Evolutionary conservation across 2,113 vertebrate species (phyloP).

Genomic region (Odontesthes bonariensis): DNA sequence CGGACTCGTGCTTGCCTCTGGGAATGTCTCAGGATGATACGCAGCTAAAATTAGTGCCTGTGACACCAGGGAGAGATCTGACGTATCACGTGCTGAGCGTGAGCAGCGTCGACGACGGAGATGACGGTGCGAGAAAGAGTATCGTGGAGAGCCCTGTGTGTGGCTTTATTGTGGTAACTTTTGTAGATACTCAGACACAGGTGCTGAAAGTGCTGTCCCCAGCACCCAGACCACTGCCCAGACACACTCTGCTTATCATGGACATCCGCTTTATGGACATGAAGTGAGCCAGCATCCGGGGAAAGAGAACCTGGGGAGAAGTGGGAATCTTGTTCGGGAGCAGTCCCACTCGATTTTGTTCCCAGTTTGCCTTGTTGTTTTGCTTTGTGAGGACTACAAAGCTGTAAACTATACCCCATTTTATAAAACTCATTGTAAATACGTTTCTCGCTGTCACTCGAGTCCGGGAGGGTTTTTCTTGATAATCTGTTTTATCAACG

Average conservation of each 20-base stretch:
- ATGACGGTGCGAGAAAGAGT: constrained; percentile 80
- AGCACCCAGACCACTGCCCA: constrained; percentile 91
- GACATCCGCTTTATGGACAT: constrained; percentile 98
- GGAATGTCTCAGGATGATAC: constrained; percentile 99
- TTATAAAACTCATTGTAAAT: constrained; percentile 29
- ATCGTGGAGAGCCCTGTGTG: constrained; percentile 92
- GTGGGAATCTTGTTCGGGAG: neutral
- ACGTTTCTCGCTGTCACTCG: constrained; percentile 34
- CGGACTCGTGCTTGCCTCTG: constrained; percentile 95
- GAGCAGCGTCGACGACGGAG: constrained; percentile 89
- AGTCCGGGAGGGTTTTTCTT: constrained; percentile 14
- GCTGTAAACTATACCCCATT: constrained; percentile 28
- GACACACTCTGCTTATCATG: constrained; percentile 97
- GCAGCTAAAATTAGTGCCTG: constrained; percentile 96
- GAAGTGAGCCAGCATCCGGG: constrained; percentile 63
- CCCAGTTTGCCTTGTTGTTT: constrained; percentile 1
- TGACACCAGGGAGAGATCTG: constrained; percentile 95
- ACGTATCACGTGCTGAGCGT: constrained; percentile 97
- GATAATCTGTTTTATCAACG: constrained; percentile 24
- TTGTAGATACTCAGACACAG: constrained; percentile 92
- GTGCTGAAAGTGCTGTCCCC: constrained; percentile 95
- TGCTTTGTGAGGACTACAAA: neutral
- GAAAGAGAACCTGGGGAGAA: neutral
- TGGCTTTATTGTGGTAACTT: constrained; percentile 96
- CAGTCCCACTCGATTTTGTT: constrained; percentile 9